Percentiles rank a stretch among this genome's conserved stretches.
These are phyloP conservation scores for Tenthredo amoena DNA, from an alignment of 2,888 invertebrate genomes.

Conservation along the genomic window DNA sequence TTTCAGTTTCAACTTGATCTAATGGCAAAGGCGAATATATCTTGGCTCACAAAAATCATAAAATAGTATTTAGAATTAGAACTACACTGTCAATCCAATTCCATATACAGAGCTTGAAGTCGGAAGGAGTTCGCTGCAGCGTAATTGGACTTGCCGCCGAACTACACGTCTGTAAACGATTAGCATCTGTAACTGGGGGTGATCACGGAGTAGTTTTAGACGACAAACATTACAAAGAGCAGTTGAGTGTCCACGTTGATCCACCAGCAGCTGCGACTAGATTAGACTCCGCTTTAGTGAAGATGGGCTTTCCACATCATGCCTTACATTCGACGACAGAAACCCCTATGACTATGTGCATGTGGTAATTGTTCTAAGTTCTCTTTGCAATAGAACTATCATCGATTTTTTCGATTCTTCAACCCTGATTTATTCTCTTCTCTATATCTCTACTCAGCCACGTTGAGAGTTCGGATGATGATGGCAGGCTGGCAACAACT, in stretches of 20 bases:
- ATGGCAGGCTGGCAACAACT: constrained; percentile 85
- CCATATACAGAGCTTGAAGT: constrained; percentile 83
- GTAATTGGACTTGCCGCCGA: constrained; percentile 98
- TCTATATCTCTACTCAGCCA: constrained; percentile 82
- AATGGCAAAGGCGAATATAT: too few species aligned
- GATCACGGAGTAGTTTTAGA: constrained; percentile 93
- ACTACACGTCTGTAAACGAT: constrained; percentile 92
- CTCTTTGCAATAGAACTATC: neutral
- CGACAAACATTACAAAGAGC: constrained; percentile 87
- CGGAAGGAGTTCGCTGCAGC: constrained; percentile 93
- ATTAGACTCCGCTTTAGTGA: constrained; percentile 89
- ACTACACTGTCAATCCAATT: constrained; percentile 69
- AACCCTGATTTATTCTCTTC: constrained; percentile 8
- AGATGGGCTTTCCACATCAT: constrained; percentile 98
- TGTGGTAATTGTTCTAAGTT: constrained; percentile 84
- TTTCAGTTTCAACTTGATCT: neutral
- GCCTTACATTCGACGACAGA: constrained; percentile 81
- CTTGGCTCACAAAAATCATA: too few species aligned
- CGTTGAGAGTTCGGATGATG: constrained; percentile 86
- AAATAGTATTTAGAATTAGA: neutral
- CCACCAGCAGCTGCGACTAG: constrained; percentile 87
- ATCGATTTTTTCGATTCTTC: neutral
- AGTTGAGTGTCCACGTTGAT: constrained; percentile 84
- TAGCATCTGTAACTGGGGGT: constrained; percentile 93
- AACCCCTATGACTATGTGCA: constrained; percentile 92